A percentile compares a stretch with the other conserved stretches of the same genome.
These are phyloP conservation scores for Melanotus villosus DNA, from an alignment of 2,888 invertebrate species.

Conservation along the genomic window DNA sequence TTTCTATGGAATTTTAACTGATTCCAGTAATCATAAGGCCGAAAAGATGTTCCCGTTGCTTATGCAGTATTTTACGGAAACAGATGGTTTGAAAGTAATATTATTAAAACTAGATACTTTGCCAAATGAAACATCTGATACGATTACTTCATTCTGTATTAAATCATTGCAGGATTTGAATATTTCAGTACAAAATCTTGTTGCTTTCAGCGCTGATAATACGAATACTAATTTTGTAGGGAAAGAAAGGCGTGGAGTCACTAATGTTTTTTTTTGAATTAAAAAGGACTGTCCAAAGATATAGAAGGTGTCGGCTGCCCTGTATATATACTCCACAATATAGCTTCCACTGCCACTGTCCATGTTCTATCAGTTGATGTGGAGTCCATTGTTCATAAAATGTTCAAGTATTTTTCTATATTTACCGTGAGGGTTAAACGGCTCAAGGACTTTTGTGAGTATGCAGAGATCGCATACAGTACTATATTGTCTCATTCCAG, in stretches of 20 bases:
- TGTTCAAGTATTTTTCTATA: conserved; percentile 16
- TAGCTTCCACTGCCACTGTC: neutral
- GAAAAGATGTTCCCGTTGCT: conserved; percentile 14
- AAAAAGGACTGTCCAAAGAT: conserved; percentile 9
- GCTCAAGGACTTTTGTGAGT: conserved; percentile 22
- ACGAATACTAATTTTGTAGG: conserved; percentile 20
- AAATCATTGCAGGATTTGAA: neutral
- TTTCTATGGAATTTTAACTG: conserved; percentile 26
- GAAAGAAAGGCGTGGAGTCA: conserved; percentile 1
- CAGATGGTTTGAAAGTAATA: neutral
- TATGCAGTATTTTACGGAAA: neutral
- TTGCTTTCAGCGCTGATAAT: conserved; percentile 4
- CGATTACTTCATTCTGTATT: neutral
- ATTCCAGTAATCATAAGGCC: conserved; percentile 22
- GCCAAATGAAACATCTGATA: conserved; percentile 1
- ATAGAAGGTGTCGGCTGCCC: conserved; percentile 42
- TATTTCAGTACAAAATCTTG: neutral
- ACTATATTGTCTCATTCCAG: too few relatives aligned
- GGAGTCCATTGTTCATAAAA: conserved; percentile 12
- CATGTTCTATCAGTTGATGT: conserved; percentile 20
- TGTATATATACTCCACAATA: conserved; percentile 31
- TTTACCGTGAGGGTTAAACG: conserved; percentile 4
- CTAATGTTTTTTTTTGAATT: conserved; percentile 21
- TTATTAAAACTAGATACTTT: neutral
- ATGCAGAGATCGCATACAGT: too few relatives aligned